Percentiles rank a stretch among this genome's conserved stretches.
These are phyloP conservation scores for Pleuronectes platessa DNA, from an alignment of 2,113 vertebrate genomes.

Conservation along the genomic window DNA sequence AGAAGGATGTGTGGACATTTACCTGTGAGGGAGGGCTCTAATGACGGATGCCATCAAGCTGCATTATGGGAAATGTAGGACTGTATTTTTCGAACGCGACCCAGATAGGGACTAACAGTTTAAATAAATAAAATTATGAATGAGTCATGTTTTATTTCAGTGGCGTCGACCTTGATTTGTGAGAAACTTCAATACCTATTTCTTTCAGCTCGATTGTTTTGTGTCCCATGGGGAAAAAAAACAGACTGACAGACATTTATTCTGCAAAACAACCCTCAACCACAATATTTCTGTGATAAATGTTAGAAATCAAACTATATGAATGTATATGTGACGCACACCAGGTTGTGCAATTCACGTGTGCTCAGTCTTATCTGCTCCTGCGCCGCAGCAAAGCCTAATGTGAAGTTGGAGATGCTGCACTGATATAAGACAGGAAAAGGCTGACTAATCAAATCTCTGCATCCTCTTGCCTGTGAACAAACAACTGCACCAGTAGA, in stretches of 20 bases:
- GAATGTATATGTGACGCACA: not conserved
- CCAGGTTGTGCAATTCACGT: not conserved
- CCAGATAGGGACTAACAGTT: not conserved
- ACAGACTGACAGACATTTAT: not conserved
- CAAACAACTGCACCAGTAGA: conserved; percentile 34
- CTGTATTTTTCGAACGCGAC: not conserved
- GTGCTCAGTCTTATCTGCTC: conserved; percentile 1
- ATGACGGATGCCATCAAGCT: not conserved
- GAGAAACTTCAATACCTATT: too few relatives aligned
- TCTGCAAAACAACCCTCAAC: conserved; percentile 3
- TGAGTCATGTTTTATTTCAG: too few relatives aligned
- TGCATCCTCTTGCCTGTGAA: conserved; percentile 25
- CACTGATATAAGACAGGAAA: conserved; percentile 27
- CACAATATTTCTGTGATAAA: not conserved
- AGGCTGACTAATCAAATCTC: conserved; percentile 35
- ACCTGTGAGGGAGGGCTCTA: not conserved
- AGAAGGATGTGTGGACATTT: not conserved
- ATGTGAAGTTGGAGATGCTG: conserved; percentile 23
- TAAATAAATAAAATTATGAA: too few relatives aligned
- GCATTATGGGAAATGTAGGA: not conserved
- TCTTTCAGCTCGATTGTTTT: too few relatives aligned
- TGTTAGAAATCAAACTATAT: not conserved
- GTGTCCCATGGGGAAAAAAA: too few relatives aligned
- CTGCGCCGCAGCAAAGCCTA: not conserved
- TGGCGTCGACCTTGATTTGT: too few relatives aligned